Evolutionary conservation across 1,140 invertebrate species (phyloP), one percentile per base, ranked within the genome.

Genomic region (Phthorimaea operculella): DNA sequence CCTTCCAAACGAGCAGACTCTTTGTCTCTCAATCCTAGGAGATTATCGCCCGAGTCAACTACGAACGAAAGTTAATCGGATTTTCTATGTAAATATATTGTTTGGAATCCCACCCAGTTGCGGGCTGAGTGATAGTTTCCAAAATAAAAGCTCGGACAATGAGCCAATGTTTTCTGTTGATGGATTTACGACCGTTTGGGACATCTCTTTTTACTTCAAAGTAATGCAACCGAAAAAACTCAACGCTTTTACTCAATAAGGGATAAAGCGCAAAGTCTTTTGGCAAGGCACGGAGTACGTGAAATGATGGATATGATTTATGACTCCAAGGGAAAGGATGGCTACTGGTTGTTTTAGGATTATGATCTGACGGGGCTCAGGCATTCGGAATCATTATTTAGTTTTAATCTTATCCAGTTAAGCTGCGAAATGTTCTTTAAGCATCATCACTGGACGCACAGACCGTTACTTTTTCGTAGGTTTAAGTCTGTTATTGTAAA

Each of bases 71-170:
- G 69, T 67, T 76, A 76, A 79, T 77, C 71, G 70, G 71, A 74
- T 77, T 76, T 72, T 69, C 73, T 66, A 74, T 73, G 74, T 76
- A 74, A 77, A 72, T 67, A 62, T 74, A 70, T 73, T 74, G 68
- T 76, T 69, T 64, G 66, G 63, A 66, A 75, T 78, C 69, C 72
- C 66, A 68, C 68, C 69, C 68, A 65, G 68, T 68, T 72, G 70
- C 63, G 58, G 63, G 57, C 55, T 57, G 66, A 63, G 54, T 11
- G 21, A 28, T 52, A 51, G 49, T 21, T 54, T 45, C 28, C 44
- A 55, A 51, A 59, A 59, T 52, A 36, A 36, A 52, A 6, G 18
- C 33, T 50, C 18, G n/a, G 17, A 63, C 57, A 60, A 62, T 58
- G 49, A 54, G 58, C 54, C 49, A 58, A 67, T 72, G 64, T 72